Percentiles rank a stretch among this genome's conserved stretches.
Evolutionary conservation across 2,888 invertebrate species (phyloP).

Genomic region (Oithona nana): DNA sequence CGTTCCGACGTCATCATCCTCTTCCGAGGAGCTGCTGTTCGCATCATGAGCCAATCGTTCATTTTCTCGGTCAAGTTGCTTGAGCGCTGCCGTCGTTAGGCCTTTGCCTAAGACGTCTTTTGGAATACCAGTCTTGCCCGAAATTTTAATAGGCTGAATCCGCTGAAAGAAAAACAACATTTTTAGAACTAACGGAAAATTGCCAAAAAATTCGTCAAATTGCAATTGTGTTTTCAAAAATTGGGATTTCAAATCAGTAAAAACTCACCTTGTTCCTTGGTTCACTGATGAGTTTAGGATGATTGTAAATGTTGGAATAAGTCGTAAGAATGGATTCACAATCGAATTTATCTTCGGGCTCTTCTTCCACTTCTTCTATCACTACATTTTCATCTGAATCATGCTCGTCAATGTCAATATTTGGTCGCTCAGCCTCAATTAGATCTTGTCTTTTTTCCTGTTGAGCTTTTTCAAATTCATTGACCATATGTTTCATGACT

Average conservation of each 20-base stretch:
- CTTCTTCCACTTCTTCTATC: conserved; percentile 36
- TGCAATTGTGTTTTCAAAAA: neutral
- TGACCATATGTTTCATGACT: conserved; percentile 47
- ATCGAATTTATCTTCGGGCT: conserved; percentile 56
- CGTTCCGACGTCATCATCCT: neutral
- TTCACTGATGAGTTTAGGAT: conserved; percentile 53
- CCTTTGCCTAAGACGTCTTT: conserved; percentile 39
- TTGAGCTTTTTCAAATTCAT: conserved; percentile 31
- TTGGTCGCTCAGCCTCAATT: neutral
- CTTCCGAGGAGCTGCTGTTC: neutral
- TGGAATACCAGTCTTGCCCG: conserved; percentile 50
- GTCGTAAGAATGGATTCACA: conserved; percentile 77
- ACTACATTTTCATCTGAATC: conserved; percentile 23
- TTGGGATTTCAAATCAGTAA: neutral
- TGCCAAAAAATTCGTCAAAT: neutral
- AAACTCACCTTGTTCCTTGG: neutral
- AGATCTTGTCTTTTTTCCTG: neutral
- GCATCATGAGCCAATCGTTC: neutral
- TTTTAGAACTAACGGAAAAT: neutral
- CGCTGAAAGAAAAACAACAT: no score
- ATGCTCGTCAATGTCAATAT: conserved; percentile 20
- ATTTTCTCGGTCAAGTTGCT: conserved; percentile 10
- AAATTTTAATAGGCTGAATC: conserved; percentile 22
- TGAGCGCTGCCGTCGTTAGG: conserved; percentile 34
- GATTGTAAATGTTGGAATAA: conserved; percentile 76